Evolutionary conservation across 1,140 invertebrate species (phyloP).

Genomic region (Papilio polytes): DNA sequence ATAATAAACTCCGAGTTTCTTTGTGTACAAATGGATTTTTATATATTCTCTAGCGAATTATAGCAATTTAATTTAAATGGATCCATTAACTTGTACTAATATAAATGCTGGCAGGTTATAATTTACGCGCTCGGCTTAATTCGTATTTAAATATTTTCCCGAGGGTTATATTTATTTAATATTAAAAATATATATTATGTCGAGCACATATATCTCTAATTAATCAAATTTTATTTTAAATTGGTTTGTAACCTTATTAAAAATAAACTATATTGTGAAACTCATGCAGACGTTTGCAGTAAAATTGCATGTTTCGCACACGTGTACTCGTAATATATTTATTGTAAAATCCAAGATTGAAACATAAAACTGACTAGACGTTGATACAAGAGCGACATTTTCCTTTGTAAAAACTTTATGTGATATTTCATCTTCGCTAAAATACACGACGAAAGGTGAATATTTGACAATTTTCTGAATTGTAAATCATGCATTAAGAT

Average conservation of each 20-base stretch:
- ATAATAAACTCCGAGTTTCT: background rate
- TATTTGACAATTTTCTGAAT: background rate
- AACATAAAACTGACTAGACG: constrained; percentile 22
- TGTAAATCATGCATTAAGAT: background rate
- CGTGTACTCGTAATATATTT: constrained; percentile 4
- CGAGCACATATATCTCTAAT: too few species aligned
- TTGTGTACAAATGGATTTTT: constrained; percentile 10
- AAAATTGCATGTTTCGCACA: background rate
- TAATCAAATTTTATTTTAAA: too few species aligned
- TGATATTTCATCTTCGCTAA: background rate
- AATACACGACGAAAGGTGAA: background rate
- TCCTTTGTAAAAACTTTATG: background rate
- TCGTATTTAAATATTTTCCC: background rate
- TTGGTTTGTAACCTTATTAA: too few species aligned
- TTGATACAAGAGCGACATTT: background rate
- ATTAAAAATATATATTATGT: too few species aligned
- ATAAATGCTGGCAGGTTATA: background rate
- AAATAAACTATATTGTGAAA: background rate
- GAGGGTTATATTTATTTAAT: background rate
- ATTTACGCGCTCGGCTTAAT: background rate
- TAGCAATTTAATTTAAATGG: background rate
- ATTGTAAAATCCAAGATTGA: constrained; percentile 17
- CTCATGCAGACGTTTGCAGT: constrained; percentile 3
- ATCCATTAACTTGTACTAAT: background rate
- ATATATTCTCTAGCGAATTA: background rate